phyloP scores from a whole-genome alignment of 2,888 invertebrate genomes.

The Hydriomena furcata region DNA sequence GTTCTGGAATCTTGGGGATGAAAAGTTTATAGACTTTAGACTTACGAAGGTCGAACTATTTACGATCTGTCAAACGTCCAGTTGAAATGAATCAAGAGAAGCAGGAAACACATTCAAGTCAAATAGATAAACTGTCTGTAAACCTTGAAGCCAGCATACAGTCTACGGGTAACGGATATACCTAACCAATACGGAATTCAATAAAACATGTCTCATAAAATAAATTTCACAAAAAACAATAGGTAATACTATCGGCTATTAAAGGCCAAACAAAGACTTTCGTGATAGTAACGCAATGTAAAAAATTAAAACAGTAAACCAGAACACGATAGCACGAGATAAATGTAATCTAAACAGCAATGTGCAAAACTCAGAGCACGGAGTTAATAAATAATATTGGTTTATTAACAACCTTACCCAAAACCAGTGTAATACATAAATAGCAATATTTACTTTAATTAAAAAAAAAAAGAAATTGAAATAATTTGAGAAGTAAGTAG shows the following conservation, averaged over 20 bases:
- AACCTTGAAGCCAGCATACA: conserved; percentile 13
- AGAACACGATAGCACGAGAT: conserved; percentile 51
- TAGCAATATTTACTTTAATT: neutral
- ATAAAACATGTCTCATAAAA: conserved; percentile 18
- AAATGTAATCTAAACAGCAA: conserved; percentile 50
- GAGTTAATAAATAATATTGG: neutral
- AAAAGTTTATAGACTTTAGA: too few species aligned
- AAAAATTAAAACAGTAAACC: conserved; percentile 49
- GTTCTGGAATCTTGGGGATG: conserved; percentile 7
- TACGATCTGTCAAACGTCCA: conserved; percentile 18
- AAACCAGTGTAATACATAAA: neutral
- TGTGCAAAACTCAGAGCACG: conserved; percentile 35
- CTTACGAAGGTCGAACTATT: conserved; percentile 22
- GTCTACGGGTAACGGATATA: neutral
- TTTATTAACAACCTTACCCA: conserved; percentile 2
- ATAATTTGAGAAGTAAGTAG: neutral
- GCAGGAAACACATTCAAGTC: conserved; percentile 35
- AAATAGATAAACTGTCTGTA: conserved; percentile 24
- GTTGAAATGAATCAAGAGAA: conserved; percentile 22
- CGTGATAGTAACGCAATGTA: conserved; percentile 33
- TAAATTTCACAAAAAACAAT: conserved; percentile 29
- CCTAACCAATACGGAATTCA: conserved; percentile 5
- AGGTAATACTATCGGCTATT: conserved; percentile 29
- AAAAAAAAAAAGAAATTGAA: conserved; percentile 7
- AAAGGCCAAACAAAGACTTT: conserved; percentile 41